Percentiles rank a stretch among this genome's conserved stretches.
phyloP scores from a whole-genome alignment of 2,113 vertebrate species.

The Lota lota region DNA sequence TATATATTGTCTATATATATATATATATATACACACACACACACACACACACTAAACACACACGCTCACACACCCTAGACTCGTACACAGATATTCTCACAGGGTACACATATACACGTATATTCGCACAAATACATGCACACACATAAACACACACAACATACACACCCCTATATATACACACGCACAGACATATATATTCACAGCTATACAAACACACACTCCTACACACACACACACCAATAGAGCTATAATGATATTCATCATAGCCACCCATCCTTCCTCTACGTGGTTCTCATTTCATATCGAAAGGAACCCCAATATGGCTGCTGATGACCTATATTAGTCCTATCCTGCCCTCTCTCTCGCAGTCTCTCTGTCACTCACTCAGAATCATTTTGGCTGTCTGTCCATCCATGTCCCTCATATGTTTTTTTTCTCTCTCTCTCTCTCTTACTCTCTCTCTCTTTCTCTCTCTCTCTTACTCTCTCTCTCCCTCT shows the following conservation, averaged over 20 bases:
- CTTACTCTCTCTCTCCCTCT: conserved; percentile 3
- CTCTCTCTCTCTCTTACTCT: not conserved
- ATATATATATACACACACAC: too few species aligned
- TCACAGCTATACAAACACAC: too few species aligned
- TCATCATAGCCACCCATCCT: conserved; percentile 49
- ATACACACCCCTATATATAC: too few species aligned
- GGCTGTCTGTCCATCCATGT: too few species aligned
- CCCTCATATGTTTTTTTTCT: not conserved
- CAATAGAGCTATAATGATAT: conserved; percentile 60
- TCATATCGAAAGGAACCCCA: conserved; percentile 54
- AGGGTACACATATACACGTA: too few species aligned
- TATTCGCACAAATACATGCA: too few species aligned
- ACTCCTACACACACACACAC: conserved; percentile 5
- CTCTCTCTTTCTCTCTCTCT: not conserved
- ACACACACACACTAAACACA: too few species aligned
- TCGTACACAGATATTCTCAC: too few species aligned
- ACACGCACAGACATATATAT: too few species aligned
- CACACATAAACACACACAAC: too few species aligned
- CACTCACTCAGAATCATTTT: conserved; percentile 8
- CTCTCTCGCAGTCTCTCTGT: conserved; percentile 19
- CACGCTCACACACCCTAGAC: too few species aligned
- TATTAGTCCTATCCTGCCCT: conserved; percentile 45
- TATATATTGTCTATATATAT: too few species aligned
- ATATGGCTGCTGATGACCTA: conserved; percentile 61
- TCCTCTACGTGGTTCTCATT: conserved; percentile 49